Conservation (phyloP, 1,140 invertebrate genomes). For the Metaphire vulgaris region DNA sequence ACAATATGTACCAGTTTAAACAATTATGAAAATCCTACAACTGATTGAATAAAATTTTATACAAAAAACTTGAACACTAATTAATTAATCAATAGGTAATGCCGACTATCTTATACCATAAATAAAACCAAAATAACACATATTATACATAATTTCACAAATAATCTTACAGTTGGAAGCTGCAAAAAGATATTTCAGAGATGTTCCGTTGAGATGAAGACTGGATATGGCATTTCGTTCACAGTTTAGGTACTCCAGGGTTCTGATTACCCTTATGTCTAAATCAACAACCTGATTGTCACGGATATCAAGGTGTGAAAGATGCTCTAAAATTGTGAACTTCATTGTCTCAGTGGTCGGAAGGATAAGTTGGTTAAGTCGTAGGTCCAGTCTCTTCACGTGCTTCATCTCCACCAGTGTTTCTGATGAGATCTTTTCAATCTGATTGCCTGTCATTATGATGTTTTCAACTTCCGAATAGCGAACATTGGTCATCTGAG, state of each 20-base stretch:
- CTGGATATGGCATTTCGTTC: constrained; percentile 43
- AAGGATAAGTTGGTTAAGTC: constrained; percentile 48
- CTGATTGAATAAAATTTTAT: too few species aligned
- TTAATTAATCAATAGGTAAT: too few species aligned
- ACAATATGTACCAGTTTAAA: too few species aligned
- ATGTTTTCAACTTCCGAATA: constrained; percentile 43
- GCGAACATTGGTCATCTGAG: constrained; percentile 33
- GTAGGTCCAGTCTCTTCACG: constrained; percentile 49
- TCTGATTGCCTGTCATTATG: constrained; percentile 51
- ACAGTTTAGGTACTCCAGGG: constrained; percentile 49
- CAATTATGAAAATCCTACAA: too few species aligned
- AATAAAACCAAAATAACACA: too few species aligned
- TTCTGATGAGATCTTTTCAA: constrained; percentile 40
- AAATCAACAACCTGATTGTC: constrained; percentile 45
- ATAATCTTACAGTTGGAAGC: constrained; percentile 44
- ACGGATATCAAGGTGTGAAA: constrained; percentile 49
- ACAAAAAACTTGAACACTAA: too few species aligned
- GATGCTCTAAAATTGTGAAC: constrained; percentile 43
- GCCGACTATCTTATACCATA: too few species aligned
- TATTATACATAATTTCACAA: too few species aligned
- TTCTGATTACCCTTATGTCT: constrained; percentile 44
- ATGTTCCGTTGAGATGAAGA: constrained; percentile 44
- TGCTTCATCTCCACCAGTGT: constrained; percentile 42
- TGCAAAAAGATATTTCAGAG: constrained; percentile 45
- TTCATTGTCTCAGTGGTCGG: constrained; percentile 45